Conservation (phyloP, 2,888 invertebrate species). For the Julus scandinavius region DNA sequence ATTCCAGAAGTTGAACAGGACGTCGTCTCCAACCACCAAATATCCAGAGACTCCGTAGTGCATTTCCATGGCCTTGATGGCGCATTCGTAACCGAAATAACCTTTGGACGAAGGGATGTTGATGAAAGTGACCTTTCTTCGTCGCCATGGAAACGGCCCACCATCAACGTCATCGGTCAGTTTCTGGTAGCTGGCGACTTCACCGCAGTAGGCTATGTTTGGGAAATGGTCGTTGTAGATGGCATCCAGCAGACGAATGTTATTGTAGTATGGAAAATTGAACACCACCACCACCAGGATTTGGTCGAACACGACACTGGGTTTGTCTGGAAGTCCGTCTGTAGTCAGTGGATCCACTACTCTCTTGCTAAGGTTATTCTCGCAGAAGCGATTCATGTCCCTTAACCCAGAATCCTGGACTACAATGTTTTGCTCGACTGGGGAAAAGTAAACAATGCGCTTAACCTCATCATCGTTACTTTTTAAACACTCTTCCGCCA, state of each 20-base stretch:
- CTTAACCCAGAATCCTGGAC: neutral
- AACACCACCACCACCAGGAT: constrained; percentile 50
- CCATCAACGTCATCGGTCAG: neutral
- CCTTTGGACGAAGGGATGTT: constrained; percentile 40
- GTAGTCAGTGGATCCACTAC: neutral
- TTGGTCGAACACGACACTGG: neutral
- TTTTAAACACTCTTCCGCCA: neutral
- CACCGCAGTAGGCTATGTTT: constrained; percentile 52
- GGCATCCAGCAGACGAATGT: constrained; percentile 46
- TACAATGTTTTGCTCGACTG: neutral
- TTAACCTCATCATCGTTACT: neutral
- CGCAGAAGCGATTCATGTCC: neutral
- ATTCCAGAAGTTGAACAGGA: constrained; percentile 53
- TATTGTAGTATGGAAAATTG: constrained; percentile 24
- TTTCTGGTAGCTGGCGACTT: neutral
- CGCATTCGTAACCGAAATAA: constrained; percentile 55
- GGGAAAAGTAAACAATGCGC: neutral
- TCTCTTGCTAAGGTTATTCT: neutral
- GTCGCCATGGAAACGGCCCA: constrained; percentile 29
- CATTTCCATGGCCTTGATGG: constrained; percentile 55
- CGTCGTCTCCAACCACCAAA: constrained; percentile 55
- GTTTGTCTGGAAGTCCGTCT: neutral
- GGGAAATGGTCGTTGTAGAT: constrained; percentile 52
- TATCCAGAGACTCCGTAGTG: constrained; percentile 53
- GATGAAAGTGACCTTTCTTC: constrained; percentile 47